Percentiles rank a stretch among this genome's conserved stretches.
phyloP scores from a whole-genome alignment of 2,113 vertebrate genomes.

The Crotalus horridus region DNA sequence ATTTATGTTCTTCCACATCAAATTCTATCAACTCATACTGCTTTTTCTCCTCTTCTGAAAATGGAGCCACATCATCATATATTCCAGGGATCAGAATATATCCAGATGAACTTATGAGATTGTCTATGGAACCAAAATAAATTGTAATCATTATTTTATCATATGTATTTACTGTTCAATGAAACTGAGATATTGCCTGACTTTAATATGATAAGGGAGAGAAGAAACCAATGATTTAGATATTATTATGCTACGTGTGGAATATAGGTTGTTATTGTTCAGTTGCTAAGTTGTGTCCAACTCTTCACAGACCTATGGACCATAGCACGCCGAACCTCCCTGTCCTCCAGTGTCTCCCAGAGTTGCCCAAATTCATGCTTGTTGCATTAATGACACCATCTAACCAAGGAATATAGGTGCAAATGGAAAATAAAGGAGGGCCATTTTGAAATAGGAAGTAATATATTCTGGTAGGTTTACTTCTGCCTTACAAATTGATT shows the following conservation, averaged over 20 bases:
- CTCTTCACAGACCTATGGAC: too few species aligned
- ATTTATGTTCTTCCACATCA: constrained; percentile 76
- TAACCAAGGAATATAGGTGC: background rate
- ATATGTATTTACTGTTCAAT: background rate
- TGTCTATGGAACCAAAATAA: constrained; percentile 65
- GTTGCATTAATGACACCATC: too few species aligned
- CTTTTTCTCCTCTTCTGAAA: constrained; percentile 78
- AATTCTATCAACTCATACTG: constrained; percentile 79
- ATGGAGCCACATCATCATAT: constrained; percentile 72
- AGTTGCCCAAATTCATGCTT: too few species aligned
- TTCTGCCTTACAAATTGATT: background rate
- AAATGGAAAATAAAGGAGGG: background rate
- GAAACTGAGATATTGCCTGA: background rate
- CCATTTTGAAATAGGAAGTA: background rate
- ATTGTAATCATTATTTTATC: background rate
- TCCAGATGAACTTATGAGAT: constrained; percentile 81
- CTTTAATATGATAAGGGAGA: background rate
- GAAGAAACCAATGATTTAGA: background rate
- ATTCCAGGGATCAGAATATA: constrained; percentile 86
- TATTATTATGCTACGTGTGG: background rate
- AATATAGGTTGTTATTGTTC: too few species aligned
- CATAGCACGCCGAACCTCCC: too few species aligned
- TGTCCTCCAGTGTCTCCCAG: too few species aligned
- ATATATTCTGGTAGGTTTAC: background rate
- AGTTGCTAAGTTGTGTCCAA: too few species aligned